phyloP scores from a whole-genome alignment of 2,797 vertebrate species.

The Potorous gilbertii region DNA sequence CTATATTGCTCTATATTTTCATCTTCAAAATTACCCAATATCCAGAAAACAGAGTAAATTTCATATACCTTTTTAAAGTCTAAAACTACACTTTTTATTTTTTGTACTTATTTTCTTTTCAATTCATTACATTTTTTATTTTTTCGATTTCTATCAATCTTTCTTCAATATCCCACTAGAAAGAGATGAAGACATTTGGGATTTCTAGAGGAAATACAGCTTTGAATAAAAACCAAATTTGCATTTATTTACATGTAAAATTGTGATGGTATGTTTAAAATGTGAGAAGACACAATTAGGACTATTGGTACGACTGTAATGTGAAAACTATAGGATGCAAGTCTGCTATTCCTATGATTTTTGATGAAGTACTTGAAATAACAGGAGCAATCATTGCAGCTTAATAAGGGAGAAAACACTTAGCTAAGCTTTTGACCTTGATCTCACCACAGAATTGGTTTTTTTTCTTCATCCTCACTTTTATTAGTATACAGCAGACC shows the following conservation, averaged over 20 bases:
- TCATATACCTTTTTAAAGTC: not conserved
- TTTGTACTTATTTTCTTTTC: not conserved
- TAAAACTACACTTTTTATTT: not conserved
- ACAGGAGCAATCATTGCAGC: slow-evolving; percentile 57
- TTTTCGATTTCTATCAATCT: not conserved
- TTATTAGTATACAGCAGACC: slow-evolving; percentile 54
- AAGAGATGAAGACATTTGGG: not conserved
- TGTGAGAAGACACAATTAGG: not conserved
- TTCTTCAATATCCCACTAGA: not conserved
- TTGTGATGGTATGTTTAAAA: slow-evolving; percentile 28
- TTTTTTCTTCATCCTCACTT: slow-evolving; percentile 61
- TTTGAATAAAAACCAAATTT: slow-evolving; percentile 1
- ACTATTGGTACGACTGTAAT: not conserved
- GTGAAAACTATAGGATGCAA: not conserved
- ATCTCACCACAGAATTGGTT: slow-evolving; percentile 66
- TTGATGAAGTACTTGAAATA: slow-evolving; percentile 34
- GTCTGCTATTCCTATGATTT: slow-evolving; percentile 17
- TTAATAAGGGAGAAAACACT: slow-evolving; percentile 62
- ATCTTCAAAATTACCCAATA: not conserved
- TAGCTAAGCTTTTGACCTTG: slow-evolving; percentile 63
- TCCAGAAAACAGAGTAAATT: not conserved
- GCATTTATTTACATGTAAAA: not conserved
- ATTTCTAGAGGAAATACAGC: not conserved
- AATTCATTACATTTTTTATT: not conserved
- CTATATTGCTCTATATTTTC: not conserved